phyloP scores from a whole-genome alignment of 2,113 vertebrate species.

The Channa argus region DNA sequence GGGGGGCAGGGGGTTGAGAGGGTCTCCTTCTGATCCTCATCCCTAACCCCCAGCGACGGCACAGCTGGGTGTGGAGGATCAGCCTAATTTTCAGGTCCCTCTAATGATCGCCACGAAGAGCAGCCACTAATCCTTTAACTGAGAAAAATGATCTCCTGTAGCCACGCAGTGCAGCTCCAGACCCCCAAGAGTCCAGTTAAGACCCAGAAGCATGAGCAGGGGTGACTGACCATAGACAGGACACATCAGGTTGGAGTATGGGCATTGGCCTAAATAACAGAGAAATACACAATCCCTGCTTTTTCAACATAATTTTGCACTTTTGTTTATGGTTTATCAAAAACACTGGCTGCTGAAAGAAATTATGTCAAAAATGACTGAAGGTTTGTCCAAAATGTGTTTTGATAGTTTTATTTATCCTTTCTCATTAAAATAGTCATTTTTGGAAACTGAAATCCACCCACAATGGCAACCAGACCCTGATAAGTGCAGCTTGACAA shows the following conservation, averaged over 20 bases:
- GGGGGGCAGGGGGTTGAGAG: slow-evolving; percentile 14
- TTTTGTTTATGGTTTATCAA: background rate
- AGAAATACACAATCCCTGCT: slow-evolving; percentile 22
- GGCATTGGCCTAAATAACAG: slow-evolving; percentile 34
- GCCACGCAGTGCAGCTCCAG: slow-evolving; percentile 59
- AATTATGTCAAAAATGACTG: background rate
- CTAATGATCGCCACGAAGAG: slow-evolving; percentile 77
- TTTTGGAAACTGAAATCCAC: background rate
- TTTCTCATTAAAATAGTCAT: background rate
- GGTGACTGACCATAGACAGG: slow-evolving; percentile 49
- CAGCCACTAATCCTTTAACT: slow-evolving; percentile 79
- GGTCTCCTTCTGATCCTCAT: slow-evolving; percentile 63
- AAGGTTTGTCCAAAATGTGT: background rate
- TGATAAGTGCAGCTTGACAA: slow-evolving; percentile 1
- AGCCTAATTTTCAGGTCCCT: slow-evolving; percentile 81
- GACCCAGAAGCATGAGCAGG: slow-evolving; percentile 40
- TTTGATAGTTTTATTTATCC: slow-evolving; percentile 43
- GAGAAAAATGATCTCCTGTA: slow-evolving; percentile 76
- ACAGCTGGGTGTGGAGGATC: slow-evolving; percentile 79
- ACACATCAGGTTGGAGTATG: slow-evolving; percentile 37
- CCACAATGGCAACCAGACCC: background rate
- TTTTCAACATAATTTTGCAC: slow-evolving; percentile 13
- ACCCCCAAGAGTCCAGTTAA: slow-evolving; percentile 68
- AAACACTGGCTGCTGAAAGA: slow-evolving; percentile 11
- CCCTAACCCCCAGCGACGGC: slow-evolving; percentile 72